phyloP scores from a whole-genome alignment of 2,113 vertebrate species.

The Corythaeola cristata region DNA sequence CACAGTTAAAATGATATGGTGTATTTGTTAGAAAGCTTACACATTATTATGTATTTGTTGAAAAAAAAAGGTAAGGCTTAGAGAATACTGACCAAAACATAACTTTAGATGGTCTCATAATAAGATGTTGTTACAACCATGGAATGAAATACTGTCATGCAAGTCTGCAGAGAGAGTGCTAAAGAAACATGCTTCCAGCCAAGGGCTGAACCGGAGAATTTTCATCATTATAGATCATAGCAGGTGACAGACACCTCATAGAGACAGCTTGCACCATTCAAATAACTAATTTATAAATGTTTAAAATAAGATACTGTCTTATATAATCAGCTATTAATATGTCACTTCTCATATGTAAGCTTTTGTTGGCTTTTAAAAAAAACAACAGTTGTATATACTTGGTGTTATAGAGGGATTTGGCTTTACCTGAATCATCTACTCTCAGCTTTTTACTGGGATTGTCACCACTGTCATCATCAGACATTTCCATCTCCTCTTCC shows the following conservation, averaged over 20 bases:
- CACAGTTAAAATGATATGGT: background rate
- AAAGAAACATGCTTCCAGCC: background rate
- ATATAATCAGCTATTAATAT: background rate
- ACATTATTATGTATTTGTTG: background rate
- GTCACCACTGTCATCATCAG: slow-evolving; percentile 88
- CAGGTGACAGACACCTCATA: slow-evolving; percentile 28
- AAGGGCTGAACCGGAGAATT: slow-evolving; percentile 21
- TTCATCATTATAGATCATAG: background rate
- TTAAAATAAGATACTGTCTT: slow-evolving; percentile 44
- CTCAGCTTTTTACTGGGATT: slow-evolving; percentile 85
- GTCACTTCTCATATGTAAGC: background rate
- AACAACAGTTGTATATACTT: background rate
- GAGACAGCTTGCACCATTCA: slow-evolving; percentile 34
- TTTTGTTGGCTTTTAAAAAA: background rate
- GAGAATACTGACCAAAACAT: background rate
- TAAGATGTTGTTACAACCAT: background rate
- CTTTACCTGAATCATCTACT: slow-evolving; percentile 86
- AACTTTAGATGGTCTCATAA: background rate
- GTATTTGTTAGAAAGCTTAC: background rate
- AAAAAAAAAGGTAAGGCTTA: background rate
- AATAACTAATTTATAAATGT: slow-evolving; percentile 34
- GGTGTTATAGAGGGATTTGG: background rate
- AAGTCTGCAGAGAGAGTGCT: background rate
- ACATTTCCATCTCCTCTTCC: slow-evolving; percentile 99
- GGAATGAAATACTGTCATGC: slow-evolving; percentile 18